Base-by-base conservation (phyloP, 2,113 vertebrate species). In the Rhinopithecus roxellana region DNA sequence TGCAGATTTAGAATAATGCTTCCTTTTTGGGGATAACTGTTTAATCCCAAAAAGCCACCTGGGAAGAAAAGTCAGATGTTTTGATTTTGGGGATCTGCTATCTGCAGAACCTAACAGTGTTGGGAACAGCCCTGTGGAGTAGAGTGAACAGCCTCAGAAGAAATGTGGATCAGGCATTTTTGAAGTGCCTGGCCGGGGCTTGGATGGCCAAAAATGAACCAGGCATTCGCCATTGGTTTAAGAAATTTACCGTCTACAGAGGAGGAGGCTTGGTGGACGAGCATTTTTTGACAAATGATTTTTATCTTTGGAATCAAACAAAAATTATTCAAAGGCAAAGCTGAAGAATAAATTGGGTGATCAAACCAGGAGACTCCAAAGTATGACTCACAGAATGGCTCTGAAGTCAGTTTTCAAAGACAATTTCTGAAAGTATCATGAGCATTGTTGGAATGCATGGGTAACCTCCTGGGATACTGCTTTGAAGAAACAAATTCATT, bases 251-350 rank as follows among this genome's bases (percentile, higher is more conserved):
- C 12, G 13, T 40, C 83, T 38, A 52, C 50, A 17, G 69, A 77
- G 64, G 90, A 78, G 32, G 8, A 48, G 77, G 50, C 30, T 91
- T 85, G 43, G 57, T 64, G 30, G 90, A 77, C 43, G 11, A 95
- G 38, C 57, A 43, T 90, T 86, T 74, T 79, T 94, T 79, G 57
- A 82, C 64, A n/a, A 72, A 82, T 2, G 14, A 8, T 67, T 95
- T 94, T 97, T 92, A 74, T 93, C 84, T 96, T 92, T 95, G 77
- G 86, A 87, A 92, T 95, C 38, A 93, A 96, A 95, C 64, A 96
- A 81, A 87, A 96, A 88, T n/a, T 91, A 82, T 81, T 94, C 38
- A 69, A 89, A 97, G 90, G 61, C 90, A 88, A 93, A 94, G 80
- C 32, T 90, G n/a, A 96, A 92, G 87, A 89, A 69, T 78, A 23